A percentile compares a stretch with the other conserved stretches of the same genome.
These are phyloP conservation scores for Dolichopus griseipennis DNA, from an alignment of 2,888 invertebrate species.

Conservation along the genomic window DNA sequence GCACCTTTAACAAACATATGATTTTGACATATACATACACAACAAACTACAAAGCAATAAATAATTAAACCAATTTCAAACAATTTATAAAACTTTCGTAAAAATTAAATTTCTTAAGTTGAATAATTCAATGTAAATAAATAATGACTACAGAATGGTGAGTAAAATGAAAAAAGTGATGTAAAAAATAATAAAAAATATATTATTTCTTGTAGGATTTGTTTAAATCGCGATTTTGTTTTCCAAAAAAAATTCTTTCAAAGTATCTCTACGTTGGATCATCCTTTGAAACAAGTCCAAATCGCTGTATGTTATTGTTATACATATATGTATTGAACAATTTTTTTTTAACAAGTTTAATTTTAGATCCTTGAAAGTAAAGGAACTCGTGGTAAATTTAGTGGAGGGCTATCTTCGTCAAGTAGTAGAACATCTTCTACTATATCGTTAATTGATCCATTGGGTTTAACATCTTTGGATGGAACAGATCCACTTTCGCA, in stretches of 20 bases:
- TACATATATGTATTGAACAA: conserved; percentile 10
- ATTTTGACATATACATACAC: no score
- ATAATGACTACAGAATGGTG: no score
- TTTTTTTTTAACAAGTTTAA: no score
- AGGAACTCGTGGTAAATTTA: conserved; percentile 43
- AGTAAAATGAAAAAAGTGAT: no score
- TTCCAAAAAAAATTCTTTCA: conserved; percentile 31
- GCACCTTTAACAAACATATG: no score
- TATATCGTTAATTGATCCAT: conserved; percentile 45
- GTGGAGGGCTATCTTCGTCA: conserved; percentile 42
- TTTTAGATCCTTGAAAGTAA: conserved; percentile 49
- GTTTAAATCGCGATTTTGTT: conserved; percentile 33
- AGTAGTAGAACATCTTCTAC: conserved; percentile 49
- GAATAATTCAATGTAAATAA: no score
- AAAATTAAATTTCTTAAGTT: no score
- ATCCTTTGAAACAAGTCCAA: conserved; percentile 51
- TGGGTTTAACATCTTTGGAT: conserved; percentile 35
- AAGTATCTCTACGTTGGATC: conserved; percentile 43
- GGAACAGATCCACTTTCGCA: conserved; percentile 61
- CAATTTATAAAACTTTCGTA: no score
- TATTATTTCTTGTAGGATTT: conserved; percentile 28
- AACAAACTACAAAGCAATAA: no score
- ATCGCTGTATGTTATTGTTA: conserved; percentile 29
- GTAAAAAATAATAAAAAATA: no score
- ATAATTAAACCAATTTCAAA: no score